Base-by-base conservation (phyloP, 1,140 invertebrate genomes). In the Meloidogyne hapla region DNA sequence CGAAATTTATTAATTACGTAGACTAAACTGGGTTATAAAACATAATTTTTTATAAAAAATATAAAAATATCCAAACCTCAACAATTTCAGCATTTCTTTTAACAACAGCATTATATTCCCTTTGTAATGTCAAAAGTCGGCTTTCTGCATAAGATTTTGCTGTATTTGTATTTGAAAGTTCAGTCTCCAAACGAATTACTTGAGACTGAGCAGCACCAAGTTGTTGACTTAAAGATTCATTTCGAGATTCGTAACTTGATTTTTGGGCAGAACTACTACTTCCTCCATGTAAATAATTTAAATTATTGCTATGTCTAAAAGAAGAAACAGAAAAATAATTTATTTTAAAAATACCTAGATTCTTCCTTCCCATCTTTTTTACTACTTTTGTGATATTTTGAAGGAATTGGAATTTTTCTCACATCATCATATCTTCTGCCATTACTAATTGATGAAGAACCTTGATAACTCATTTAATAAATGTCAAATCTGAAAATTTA, bases 81-180 rank as follows among this genome's bases (percentile, higher is more conserved):
- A 76, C 23, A 18, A 76, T 71, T 70, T 76, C 75, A 26, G 33
- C 62, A 61, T 76, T 76, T 15, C 67, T 64, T 18, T n/a, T 71
- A 13, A 69, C 38, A 13, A 71, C 26, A 3, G 45, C n/a, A 73
- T 72, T 62, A 40, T 69, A 25, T 28, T 76, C 75, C 21, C 67
- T 64, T 76, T 76, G 75, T 0, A 70, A 33, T 21, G 67, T 21
- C 10, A 72, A n/a, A 61, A 64, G 42, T 9, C 75, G n/a, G 25
- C 73, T 40, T 63, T 76, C 75, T 13, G 68, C 40, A 23, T 76
- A 45, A 76, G 42, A 69, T 74, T 76, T 63, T 21, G 75, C 56
- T 12, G n/a, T 28, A 48, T 70, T 33, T 69, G 75, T 68, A 12
- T 9, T 63, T 18, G n/a, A 33, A 12, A 69, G 56, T 23, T 75